Evolutionary conservation across 2,797 vertebrate genomes (phyloP).

Genomic region (Phrynocephalus forsythii): DNA sequence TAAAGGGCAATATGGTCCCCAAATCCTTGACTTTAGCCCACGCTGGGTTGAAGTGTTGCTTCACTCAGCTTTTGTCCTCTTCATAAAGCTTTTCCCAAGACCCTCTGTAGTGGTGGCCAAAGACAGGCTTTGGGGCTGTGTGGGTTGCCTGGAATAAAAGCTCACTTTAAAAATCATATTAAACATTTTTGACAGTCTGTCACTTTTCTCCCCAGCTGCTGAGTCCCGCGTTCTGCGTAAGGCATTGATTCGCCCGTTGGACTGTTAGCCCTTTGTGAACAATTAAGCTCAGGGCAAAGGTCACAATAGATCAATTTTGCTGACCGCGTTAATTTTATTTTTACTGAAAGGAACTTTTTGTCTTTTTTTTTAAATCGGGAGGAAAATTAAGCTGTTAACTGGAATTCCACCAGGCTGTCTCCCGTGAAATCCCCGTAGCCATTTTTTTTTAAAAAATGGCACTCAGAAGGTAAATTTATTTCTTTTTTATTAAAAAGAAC

Average conservation of each 20-base stretch:
- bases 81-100: constrained; percentile 11
- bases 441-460: constrained; percentile 43
- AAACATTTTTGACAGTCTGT: constrained; percentile 74
- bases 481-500: constrained; percentile 76
- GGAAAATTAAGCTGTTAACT: constrained; percentile 76
- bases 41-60: neutral
- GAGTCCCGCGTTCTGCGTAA: constrained; percentile 69
- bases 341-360: constrained; percentile 77
- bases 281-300: constrained; percentile 73
- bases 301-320: constrained; percentile 74
- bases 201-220: constrained; percentile 67
- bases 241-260: constrained; percentile 71
- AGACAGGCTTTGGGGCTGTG: constrained; percentile 52
- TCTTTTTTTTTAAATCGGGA: constrained; percentile 75
- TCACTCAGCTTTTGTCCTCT: neutral
- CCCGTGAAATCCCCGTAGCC: constrained; percentile 65
- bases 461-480: constrained; percentile 72
- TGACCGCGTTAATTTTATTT: constrained; percentile 75
- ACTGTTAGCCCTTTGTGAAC: constrained; percentile 76
- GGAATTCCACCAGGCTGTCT: constrained; percentile 75
- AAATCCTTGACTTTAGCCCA: neutral
- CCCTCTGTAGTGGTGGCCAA: constrained; percentile 55
- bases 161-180: constrained; percentile 67
- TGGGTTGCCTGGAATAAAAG: constrained; percentile 59
- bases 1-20: no score